Conservation (phyloP, 2,113 vertebrate genomes). For the Dunckerocampus dactyliophorus region DNA sequence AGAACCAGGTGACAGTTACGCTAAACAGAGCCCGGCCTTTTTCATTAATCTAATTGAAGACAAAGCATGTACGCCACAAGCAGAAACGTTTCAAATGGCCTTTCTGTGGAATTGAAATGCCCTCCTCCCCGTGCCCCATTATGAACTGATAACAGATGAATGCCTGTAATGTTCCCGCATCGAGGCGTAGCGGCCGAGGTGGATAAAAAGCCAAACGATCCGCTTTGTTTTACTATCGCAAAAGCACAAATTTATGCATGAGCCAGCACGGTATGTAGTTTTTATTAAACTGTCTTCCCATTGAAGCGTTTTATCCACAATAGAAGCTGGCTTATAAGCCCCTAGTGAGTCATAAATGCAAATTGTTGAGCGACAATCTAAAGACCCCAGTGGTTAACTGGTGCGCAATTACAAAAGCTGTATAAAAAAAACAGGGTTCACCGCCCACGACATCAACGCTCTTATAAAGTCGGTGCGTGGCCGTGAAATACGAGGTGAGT, state of each 20-base stretch:
- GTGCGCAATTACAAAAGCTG: conserved; percentile 31
- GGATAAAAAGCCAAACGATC: no score
- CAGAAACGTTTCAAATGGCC: conserved; percentile 17
- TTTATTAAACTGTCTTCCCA: conserved; percentile 12
- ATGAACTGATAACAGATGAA: conserved; percentile 1
- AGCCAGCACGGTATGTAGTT: not conserved
- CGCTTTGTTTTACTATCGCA: no score
- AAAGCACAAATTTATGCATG: no score
- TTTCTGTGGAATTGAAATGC: conserved; percentile 13
- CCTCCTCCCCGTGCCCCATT: not conserved
- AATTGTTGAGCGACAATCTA: conserved; percentile 24
- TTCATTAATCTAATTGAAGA: conserved; percentile 1
- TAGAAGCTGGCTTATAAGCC: not conserved
- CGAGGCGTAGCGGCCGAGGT: conserved; percentile 4
- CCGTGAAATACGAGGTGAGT: conserved; percentile 44
- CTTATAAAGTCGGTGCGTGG: conserved; percentile 38
- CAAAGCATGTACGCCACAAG: not conserved
- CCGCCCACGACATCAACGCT: conserved; percentile 41
- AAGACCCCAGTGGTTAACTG: conserved; percentile 34
- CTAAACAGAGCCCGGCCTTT: conserved; percentile 8
- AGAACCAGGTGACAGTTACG: not conserved
- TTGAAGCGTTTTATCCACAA: conserved; percentile 21
- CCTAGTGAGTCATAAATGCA: conserved; percentile 15
- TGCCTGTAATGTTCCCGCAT: conserved; percentile 1
- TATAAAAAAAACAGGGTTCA: conserved; percentile 40